Conservation (phyloP, 2,113 vertebrate genomes). For the Pachycephala philippinensis region DNA sequence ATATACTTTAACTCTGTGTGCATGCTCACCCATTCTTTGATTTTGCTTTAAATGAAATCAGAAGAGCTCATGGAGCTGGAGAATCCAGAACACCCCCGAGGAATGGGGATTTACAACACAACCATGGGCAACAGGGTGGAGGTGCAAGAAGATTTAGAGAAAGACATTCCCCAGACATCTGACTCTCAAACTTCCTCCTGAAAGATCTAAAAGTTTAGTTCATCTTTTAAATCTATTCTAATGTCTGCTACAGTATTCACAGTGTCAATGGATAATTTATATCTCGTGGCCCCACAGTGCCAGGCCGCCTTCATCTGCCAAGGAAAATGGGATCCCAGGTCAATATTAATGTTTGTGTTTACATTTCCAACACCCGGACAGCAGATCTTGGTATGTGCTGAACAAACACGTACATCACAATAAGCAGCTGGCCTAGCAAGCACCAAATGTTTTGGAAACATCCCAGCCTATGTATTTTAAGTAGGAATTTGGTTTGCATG, state of each 20-base stretch:
- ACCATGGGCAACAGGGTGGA: fast-evolving
- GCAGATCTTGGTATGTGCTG: background rate
- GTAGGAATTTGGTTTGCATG: background rate
- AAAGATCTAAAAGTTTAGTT: background rate
- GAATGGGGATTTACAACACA: background rate
- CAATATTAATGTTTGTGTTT: background rate
- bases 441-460: background rate
- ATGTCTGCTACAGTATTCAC: background rate
- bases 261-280: background rate
- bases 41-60: background rate
- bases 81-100: background rate
- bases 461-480: background rate
- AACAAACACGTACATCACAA: background rate
- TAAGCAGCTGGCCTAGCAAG: background rate
- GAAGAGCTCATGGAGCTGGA: background rate
- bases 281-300: background rate
- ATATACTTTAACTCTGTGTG: background rate
- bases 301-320: background rate
- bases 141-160: background rate
- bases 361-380: background rate
- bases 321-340: background rate
- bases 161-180: background rate
- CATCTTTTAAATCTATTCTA: background rate
- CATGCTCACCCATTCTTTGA: background rate
- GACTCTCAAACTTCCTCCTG: background rate